phyloP scores from a whole-genome alignment of 2,113 vertebrate genomes.

The Cyanoderma ruficeps region DNA sequence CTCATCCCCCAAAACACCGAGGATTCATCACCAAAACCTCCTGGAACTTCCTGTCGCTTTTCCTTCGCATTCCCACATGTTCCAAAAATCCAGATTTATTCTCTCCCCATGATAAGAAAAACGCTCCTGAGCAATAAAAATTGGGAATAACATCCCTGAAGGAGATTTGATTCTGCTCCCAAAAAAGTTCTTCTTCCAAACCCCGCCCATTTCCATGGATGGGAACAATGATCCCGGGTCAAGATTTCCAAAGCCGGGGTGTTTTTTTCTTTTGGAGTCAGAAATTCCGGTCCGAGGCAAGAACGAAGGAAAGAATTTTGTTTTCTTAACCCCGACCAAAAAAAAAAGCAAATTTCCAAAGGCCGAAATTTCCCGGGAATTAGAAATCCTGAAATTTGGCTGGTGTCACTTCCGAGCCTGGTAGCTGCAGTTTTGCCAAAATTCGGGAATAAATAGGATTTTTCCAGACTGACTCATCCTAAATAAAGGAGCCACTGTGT shows the following conservation, averaged over 20 bases:
- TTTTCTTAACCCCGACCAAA: constrained; percentile 6
- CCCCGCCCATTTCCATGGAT: background rate
- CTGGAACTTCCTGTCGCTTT: background rate
- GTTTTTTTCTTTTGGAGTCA: background rate
- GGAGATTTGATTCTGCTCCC: background rate
- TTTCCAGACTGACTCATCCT: constrained; percentile 13
- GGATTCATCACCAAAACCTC: background rate
- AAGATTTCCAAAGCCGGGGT: background rate
- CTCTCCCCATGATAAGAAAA: background rate
- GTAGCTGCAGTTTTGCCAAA: background rate
- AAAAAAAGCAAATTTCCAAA: constrained; percentile 1
- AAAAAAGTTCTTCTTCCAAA: background rate
- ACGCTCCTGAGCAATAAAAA: background rate
- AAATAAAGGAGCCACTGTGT: background rate
- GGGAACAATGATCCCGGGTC: background rate
- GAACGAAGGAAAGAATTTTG: background rate
- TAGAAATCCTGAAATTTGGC: constrained; percentile 49
- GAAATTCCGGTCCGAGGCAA: background rate
- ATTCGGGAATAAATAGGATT: constrained; percentile 18
- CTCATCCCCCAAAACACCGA: background rate
- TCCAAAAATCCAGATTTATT: background rate
- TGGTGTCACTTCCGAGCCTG: background rate
- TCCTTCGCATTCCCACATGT: fast-evolving
- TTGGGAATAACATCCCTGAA: background rate
- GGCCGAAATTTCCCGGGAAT: constrained; percentile 2